phyloP scores from a whole-genome alignment of 2,888 invertebrate genomes.

The Mythimna vitellina region DNA sequence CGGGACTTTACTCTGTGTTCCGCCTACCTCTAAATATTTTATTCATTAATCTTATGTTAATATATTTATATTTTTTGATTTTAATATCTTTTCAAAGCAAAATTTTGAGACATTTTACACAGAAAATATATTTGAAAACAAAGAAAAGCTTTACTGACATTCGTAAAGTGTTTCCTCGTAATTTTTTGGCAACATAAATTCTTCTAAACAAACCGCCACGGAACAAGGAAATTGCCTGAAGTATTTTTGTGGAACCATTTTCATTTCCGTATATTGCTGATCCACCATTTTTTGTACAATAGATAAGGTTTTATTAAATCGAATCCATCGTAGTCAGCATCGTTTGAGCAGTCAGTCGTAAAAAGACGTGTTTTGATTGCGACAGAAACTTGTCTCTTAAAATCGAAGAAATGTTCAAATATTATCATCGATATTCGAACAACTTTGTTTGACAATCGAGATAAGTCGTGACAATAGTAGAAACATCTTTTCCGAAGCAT shows the following conservation, averaged over 20 bases:
- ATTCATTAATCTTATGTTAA: too few relatives aligned
- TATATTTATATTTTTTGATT: neutral
- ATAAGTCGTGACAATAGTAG: neutral
- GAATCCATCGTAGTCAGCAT: conserved; percentile 34
- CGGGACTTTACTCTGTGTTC: too few relatives aligned
- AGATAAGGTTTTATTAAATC: conserved; percentile 47
- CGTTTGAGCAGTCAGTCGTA: conserved; percentile 31
- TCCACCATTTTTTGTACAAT: conserved; percentile 40
- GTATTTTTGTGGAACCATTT: conserved; percentile 40
- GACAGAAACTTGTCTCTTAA: conserved; percentile 28
- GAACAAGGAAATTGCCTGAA: conserved; percentile 50
- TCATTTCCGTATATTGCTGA: conserved; percentile 45
- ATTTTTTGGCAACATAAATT: conserved; percentile 3
- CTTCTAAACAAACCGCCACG: conserved; percentile 9
- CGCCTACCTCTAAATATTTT: too few relatives aligned
- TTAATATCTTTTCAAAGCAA: too few relatives aligned
- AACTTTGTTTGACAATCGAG: neutral
- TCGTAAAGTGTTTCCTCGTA: too few relatives aligned
- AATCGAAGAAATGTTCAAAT: conserved; percentile 23
- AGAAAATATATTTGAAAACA: neutral
- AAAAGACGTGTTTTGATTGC: conserved; percentile 17
- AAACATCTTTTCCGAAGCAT: neutral
- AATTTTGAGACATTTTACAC: neutral
- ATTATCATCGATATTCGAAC: conserved; percentile 21
- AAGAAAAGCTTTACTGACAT: neutral